Conservation (phyloP, 2,888 invertebrate species). For the Caradrina kadenii region DNA sequence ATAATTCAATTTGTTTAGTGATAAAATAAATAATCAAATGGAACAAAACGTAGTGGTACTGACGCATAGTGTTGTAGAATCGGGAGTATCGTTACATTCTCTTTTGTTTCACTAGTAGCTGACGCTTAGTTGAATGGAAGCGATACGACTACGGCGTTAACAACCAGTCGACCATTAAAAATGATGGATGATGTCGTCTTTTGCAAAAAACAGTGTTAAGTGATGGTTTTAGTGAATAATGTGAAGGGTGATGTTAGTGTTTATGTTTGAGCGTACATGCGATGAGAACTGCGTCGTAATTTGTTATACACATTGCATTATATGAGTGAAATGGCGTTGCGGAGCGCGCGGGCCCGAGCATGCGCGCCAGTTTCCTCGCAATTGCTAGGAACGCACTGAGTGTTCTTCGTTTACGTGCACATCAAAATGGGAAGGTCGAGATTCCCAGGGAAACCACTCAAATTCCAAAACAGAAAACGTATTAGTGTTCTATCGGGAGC, state of each 20-base stretch:
- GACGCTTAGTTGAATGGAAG: slow-evolving; percentile 89
- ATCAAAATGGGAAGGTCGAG: slow-evolving; percentile 95
- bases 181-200: slow-evolving; percentile 88
- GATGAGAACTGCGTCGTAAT: slow-evolving; percentile 89
- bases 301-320: slow-evolving; percentile 89
- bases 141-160: slow-evolving; percentile 85
- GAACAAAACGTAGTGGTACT: slow-evolving; percentile 81
- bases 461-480: slow-evolving; percentile 96
- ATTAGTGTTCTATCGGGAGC: slow-evolving; percentile 94
- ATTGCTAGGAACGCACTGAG: slow-evolving; percentile 89
- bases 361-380: slow-evolving; percentile 89
- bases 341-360: slow-evolving; percentile 90
- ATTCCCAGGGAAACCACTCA: slow-evolving; percentile 97
- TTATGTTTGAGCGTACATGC: slow-evolving; percentile 82
- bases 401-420: slow-evolving; percentile 89
- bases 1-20: slow-evolving; percentile 80
- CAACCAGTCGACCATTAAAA: slow-evolving; percentile 88
- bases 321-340: slow-evolving; percentile 90
- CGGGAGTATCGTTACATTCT: slow-evolving; percentile 85
- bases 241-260: slow-evolving; percentile 85
- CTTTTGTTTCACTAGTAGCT: slow-evolving; percentile 87
- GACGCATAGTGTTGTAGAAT: slow-evolving; percentile 80
- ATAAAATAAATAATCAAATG: slow-evolving; percentile 78
- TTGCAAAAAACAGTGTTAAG: slow-evolving; percentile 87
- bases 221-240: slow-evolving; percentile 86